phyloP scores from a whole-genome alignment of 2,888 invertebrate species.

The Erannis defoliaria region DNA sequence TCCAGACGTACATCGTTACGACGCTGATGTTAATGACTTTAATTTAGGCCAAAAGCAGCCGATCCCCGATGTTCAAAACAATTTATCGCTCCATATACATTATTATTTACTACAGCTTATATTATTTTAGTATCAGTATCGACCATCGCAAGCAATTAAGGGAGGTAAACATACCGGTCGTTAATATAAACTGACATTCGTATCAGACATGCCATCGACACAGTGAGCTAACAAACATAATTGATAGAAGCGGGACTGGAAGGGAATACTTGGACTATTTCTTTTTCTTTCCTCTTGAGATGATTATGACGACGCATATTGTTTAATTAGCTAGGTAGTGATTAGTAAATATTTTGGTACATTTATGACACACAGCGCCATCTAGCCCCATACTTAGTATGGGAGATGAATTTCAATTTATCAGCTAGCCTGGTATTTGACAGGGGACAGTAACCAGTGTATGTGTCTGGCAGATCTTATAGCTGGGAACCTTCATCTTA shows the following conservation, averaged over 20 bases:
- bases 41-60: background rate
- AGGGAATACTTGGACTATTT: background rate
- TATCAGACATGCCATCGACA: conserved; percentile 13
- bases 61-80: background rate
- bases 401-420: no score
- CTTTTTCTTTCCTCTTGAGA: background rate
- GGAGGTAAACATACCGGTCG: conserved; percentile 15
- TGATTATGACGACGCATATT: background rate
- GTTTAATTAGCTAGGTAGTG: no score
- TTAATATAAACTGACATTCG: conserved; percentile 25
- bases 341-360: no score
- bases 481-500: no score
- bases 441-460: no score
- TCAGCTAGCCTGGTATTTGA: no score
- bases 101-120: conserved; percentile 12
- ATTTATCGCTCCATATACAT: background rate
- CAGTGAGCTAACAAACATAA: conserved; percentile 5
- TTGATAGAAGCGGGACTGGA: background rate
- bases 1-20: no score
- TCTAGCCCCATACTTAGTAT: background rate
- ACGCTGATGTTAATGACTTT: no score
- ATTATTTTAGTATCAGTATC: conserved; percentile 17
- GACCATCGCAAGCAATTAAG: conserved; percentile 22
- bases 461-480: no score
- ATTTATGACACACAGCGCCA: no score